phyloP scores from a whole-genome alignment of 2,113 vertebrate species.

The Scomber japonicus region DNA sequence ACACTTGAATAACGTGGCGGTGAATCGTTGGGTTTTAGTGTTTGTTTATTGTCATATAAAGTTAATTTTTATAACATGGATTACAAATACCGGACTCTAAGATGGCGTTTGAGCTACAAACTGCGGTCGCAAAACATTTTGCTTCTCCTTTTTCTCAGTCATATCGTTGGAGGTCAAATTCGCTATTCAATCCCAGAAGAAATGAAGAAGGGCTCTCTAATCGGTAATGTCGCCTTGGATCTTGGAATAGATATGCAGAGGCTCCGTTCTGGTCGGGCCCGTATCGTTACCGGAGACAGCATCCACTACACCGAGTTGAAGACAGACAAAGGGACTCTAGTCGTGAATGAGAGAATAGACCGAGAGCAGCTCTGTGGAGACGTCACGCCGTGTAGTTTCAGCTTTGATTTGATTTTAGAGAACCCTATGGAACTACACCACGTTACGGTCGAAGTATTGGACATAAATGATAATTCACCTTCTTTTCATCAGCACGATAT shows the following conservation, averaged over 20 bases:
- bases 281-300: slow-evolving; percentile 77
- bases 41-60: background rate
- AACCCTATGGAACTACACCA: slow-evolving; percentile 74
- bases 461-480: slow-evolving; percentile 73
- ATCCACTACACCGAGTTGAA: slow-evolving; percentile 79
- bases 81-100: background rate
- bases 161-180: slow-evolving; percentile 71
- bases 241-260: slow-evolving; percentile 82
- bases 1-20: no score
- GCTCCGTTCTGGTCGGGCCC: slow-evolving; percentile 79
- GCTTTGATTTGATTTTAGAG: slow-evolving; percentile 78
- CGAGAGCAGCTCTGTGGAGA: slow-evolving; percentile 77
- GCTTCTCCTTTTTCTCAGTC: background rate
- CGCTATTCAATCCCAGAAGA: slow-evolving; percentile 87
- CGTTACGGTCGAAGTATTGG: slow-evolving; percentile 68
- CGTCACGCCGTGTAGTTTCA: slow-evolving; percentile 69
- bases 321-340: slow-evolving; percentile 74
- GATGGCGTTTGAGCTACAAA: slow-evolving; percentile 16
- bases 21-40: no score
- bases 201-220: slow-evolving; percentile 74
- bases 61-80: background rate
- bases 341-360: slow-evolving; percentile 78
- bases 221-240: slow-evolving; percentile 86
- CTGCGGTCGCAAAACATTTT: background rate
- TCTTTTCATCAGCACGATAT: slow-evolving; percentile 72